A percentile compares a stretch with the other conserved stretches of the same genome.
phyloP scores from a whole-genome alignment of 2,888 invertebrate species.

The Epirrhoe alternata region DNA sequence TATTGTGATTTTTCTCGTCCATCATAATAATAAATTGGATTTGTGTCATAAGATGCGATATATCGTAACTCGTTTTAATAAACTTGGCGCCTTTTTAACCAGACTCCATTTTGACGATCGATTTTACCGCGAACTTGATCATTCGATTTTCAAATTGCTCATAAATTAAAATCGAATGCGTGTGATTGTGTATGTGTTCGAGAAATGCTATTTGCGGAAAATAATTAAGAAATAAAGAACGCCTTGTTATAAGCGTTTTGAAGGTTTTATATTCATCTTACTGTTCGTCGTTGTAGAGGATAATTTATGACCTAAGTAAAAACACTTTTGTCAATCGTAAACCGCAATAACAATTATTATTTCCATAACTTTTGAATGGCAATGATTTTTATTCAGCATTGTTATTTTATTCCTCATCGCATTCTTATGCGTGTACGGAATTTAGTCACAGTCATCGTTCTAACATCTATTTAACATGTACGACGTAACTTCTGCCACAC shows the following conservation, averaged over 20 bases:
- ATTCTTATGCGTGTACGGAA: slow-evolving; percentile 53
- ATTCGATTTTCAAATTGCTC: slow-evolving; percentile 45
- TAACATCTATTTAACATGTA: slow-evolving; percentile 62
- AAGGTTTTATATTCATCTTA: slow-evolving; percentile 59
- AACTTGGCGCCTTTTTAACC: slow-evolving; percentile 33
- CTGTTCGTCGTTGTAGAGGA: slow-evolving; percentile 60
- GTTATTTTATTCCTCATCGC: slow-evolving; percentile 32
- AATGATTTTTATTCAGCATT: background rate
- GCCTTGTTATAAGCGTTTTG: slow-evolving; percentile 52
- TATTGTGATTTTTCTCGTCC: slow-evolving; percentile 46
- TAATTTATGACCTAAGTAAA: slow-evolving; percentile 60
- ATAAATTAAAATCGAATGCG: slow-evolving; percentile 40
- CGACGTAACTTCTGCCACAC: slow-evolving; percentile 55
- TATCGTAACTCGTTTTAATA: slow-evolving; percentile 41
- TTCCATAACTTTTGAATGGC: slow-evolving; percentile 44
- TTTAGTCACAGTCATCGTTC: slow-evolving; percentile 55
- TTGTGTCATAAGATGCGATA: slow-evolving; percentile 60
- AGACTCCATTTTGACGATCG: slow-evolving; percentile 38
- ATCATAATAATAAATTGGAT: slow-evolving; percentile 57
- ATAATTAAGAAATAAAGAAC: slow-evolving; percentile 32
- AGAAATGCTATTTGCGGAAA: slow-evolving; percentile 30
- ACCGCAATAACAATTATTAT: slow-evolving; percentile 55
- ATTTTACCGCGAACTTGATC: slow-evolving; percentile 40
- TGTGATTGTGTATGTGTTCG: slow-evolving; percentile 29
- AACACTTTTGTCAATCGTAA: slow-evolving; percentile 56